Evolutionary conservation across 1,140 invertebrate species (phyloP), one percentile per base, ranked within the genome.

Genomic region (Drosophila pectinifera): DNA sequence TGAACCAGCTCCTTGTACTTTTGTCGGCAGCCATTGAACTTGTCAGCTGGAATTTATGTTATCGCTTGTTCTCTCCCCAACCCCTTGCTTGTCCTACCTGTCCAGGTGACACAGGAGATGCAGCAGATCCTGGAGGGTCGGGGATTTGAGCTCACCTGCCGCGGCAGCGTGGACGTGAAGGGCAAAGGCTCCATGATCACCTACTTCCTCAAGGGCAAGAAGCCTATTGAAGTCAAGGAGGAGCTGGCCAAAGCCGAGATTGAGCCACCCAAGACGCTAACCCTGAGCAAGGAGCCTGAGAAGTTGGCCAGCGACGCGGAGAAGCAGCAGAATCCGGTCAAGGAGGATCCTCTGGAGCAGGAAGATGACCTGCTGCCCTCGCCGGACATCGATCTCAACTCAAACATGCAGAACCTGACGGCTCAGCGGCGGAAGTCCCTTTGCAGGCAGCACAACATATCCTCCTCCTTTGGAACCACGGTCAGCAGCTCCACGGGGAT

Each of bases 171-270:
- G 18, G 95, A 97, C 75, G 97, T 98, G 3, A 98, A 98, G 93
- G 98, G 98, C 20, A 98, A 98, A 93, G 98, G 98, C 1, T 96
- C 97, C 43, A 98, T 98, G 97, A 94, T 96, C n/a, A 98, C 98
- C 0, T 98, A 97, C 93, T 97, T 98, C 91, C 93, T 98, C 1
- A 92, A 92, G 43, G 91, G 80, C 28, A 45, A 95, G 95, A 55
- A 95, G 94, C 49, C 61, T 3, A 39, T 62, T 10, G 67, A 75
- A 2, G 5, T 92, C 84, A 59, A 39, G 7, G 54, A 41, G 14
- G 64, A 69, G 8, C n/a, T 61, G 38, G 20, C 65, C 22, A 49
- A 68, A 39, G 14, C 46, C 8, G 48, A 77, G 1, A 16, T 73
- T 13, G 56, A 64, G 36, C 49, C 69, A 2, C 48, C 67, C 8